A percentile compares a stretch with the other conserved stretches of the same genome.
Evolutionary conservation across 2,888 invertebrate genomes (phyloP).

Genomic region (Copidosoma aretas): DNA sequence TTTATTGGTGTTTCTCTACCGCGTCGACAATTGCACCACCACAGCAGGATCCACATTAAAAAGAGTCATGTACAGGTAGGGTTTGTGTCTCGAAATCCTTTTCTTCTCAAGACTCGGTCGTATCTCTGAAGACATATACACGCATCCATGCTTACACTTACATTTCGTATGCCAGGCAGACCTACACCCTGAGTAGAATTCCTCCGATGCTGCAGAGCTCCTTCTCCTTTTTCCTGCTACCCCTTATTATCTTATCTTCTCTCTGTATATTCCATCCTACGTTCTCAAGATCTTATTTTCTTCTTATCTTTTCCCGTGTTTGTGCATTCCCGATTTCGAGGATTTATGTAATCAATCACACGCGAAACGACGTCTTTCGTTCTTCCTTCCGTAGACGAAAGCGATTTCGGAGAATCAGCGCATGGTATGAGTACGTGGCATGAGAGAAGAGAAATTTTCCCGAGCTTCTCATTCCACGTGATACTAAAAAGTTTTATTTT

Average conservation of each 20-base stretch:
- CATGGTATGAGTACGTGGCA: too few species aligned
- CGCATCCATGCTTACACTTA: neutral
- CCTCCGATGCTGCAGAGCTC: too few species aligned
- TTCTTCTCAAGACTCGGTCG: neutral
- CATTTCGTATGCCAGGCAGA: conserved; percentile 22
- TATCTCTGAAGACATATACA: neutral
- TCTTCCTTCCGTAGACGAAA: neutral
- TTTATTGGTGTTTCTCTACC: too few species aligned
- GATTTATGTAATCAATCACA: conserved; percentile 33
- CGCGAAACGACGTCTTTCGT: conserved; percentile 8
- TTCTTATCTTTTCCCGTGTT: neutral
- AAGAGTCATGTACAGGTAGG: too few species aligned
- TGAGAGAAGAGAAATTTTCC: too few species aligned
- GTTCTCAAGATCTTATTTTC: neutral
- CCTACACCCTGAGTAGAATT: too few species aligned
- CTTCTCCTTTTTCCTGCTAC: neutral
- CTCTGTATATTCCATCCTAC: neutral
- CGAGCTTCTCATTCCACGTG: too few species aligned
- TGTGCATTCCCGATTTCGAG: conserved; percentile 9
- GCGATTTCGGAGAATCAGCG: conserved; percentile 5
- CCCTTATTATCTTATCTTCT: neutral
- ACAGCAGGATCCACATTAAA: too few species aligned
- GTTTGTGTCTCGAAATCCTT: neutral
- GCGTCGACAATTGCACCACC: too few species aligned
- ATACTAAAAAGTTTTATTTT: too few species aligned